Evolutionary conservation across 2,113 vertebrate genomes (phyloP).

Genomic region (Cryptoleucopteryx plumbea): DNA sequence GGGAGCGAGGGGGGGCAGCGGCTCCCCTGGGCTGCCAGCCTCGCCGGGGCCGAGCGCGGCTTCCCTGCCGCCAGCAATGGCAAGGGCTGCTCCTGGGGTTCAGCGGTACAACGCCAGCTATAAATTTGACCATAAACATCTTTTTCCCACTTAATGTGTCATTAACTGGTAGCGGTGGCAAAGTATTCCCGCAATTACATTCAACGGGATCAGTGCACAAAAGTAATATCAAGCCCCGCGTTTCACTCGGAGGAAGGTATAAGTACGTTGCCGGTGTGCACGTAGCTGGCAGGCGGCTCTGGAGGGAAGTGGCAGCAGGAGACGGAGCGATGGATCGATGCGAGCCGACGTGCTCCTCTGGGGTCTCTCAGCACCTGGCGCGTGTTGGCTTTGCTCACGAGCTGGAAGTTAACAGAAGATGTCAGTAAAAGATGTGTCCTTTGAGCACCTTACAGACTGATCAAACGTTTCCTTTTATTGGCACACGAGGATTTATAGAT

Average conservation of each 20-base stretch:
- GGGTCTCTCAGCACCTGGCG: neutral
- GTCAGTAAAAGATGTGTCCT: neutral
- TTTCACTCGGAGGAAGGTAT: neutral
- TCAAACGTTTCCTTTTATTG: neutral
- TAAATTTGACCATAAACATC: neutral
- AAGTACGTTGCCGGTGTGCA: neutral
- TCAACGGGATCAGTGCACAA: neutral
- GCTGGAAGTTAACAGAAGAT: neutral
- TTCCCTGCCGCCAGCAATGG: neutral
- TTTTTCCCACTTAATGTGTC: neutral
- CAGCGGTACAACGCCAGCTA: neutral
- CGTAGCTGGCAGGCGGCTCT: neutral
- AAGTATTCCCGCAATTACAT: neutral
- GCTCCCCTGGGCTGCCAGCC: neutral
- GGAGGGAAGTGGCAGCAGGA: neutral
- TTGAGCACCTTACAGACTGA: neutral
- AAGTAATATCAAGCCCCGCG: neutral
- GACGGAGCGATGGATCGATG: neutral
- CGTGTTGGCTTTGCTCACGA: neutral
- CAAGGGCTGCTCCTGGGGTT: neutral
- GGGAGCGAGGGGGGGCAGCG: neutral
- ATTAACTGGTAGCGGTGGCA: slow-evolving; percentile 21
- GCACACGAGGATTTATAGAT: neutral
- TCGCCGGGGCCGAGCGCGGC: neutral
- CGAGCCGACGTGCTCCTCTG: fast-evolving